Conservation (phyloP, 1,140 invertebrate genomes). For the Diachasma alloeum region DNA sequence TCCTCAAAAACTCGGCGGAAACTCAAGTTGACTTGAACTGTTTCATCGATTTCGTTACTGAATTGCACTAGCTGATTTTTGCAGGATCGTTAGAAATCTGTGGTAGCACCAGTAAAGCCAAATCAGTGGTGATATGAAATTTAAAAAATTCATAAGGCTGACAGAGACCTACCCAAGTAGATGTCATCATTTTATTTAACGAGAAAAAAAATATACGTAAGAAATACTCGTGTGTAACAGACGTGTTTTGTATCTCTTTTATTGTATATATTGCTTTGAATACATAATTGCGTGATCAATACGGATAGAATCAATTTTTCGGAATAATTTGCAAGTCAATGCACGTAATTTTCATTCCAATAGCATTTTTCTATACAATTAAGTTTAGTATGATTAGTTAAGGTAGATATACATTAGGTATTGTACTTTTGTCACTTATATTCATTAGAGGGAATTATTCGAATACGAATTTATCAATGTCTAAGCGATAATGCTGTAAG, state of each 20-base stretch:
- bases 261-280: conserved; percentile 1
- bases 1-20: too few species aligned
- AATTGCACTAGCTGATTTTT: neutral
- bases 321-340: neutral
- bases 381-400: neutral
- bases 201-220: neutral
- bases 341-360: neutral
- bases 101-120: neutral
- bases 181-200: neutral
- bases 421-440: neutral
- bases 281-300: neutral
- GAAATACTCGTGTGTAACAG: neutral
- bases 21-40: too few species aligned
- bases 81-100: neutral
- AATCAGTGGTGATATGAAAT: neutral
- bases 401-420: neutral
- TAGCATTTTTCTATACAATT: neutral
- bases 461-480: conserved; percentile 26
- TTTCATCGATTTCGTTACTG: neutral
- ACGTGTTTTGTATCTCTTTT: neutral
- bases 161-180: neutral
- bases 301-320: neutral
- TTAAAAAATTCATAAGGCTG: neutral
- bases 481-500: conserved; percentile 37
- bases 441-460: conserved; percentile 9